A percentile compares a stretch with the other conserved stretches of the same genome.
Evolutionary conservation across 64 coral and sea anemone genomes (phyloP).

Genomic region (Catalaphyllia jardinei): DNA sequence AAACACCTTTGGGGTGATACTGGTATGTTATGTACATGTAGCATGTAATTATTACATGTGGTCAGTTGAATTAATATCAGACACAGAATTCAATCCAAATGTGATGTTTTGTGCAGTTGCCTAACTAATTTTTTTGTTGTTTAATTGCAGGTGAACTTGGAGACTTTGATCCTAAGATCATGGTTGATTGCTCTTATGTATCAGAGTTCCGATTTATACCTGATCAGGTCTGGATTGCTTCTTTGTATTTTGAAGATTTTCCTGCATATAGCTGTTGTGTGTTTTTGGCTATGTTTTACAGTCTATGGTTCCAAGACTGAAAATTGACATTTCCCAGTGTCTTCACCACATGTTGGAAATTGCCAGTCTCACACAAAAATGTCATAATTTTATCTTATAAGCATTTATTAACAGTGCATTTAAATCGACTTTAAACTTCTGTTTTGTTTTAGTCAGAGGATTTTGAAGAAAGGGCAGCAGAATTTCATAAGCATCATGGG

Average conservation of each 20-base stretch:
- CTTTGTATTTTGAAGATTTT: background rate
- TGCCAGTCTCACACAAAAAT: no score
- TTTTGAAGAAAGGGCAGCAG: conserved; percentile 93
- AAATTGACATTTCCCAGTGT: no score
- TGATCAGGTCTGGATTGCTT: conserved; percentile 67
- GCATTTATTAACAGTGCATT: no score
- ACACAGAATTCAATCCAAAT: background rate
- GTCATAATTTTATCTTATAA: no score
- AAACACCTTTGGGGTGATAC: no score
- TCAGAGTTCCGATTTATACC: conserved; percentile 95
- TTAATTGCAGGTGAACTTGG: conserved; percentile 82
- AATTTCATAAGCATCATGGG: conserved; percentile 95
- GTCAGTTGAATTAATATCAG: no score
- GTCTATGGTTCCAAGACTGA: no score
- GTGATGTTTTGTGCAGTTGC: background rate
- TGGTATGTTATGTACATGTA: no score
- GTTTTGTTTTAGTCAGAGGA: conserved; percentile 76
- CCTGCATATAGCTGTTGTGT: background rate
- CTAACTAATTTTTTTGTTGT: background rate
- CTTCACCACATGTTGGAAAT: no score
- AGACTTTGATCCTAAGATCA: conserved; percentile 76
- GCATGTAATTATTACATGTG: no score
- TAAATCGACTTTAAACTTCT: background rate
- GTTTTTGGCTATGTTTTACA: no score
- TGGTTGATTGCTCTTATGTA: conserved; percentile 70